phyloP scores from a whole-genome alignment of 2,888 invertebrate species.

The Ophion slaviceki region DNA sequence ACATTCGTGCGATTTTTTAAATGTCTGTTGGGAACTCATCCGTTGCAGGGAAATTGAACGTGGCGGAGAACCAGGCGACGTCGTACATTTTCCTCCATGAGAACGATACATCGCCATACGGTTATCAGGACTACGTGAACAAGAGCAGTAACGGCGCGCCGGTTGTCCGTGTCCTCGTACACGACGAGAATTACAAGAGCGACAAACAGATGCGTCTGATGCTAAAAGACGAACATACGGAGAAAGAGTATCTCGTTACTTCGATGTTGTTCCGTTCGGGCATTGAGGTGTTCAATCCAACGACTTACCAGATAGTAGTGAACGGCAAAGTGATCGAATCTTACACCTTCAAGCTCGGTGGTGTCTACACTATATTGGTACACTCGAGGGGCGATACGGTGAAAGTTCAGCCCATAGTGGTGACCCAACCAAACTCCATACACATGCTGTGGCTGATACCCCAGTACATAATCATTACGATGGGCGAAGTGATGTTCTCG shows the following conservation, averaged over 20 bases:
- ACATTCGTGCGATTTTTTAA: neutral
- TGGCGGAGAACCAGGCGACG: slow-evolving; percentile 55
- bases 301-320: slow-evolving; percentile 82
- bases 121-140: slow-evolving; percentile 74
- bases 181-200: slow-evolving; percentile 57
- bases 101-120: neutral
- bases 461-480: slow-evolving; percentile 96
- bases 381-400: slow-evolving; percentile 77
- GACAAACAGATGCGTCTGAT: slow-evolving; percentile 9
- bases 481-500: slow-evolving; percentile 97
- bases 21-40: neutral
- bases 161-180: slow-evolving; percentile 79
- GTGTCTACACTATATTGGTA: slow-evolving; percentile 87
- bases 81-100: slow-evolving; percentile 67
- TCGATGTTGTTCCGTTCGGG: slow-evolving; percentile 17
- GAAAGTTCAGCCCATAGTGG: slow-evolving; percentile 79
- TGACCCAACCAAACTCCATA: slow-evolving; percentile 89
- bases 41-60: slow-evolving; percentile 23
- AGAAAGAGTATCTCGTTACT: slow-evolving; percentile 2
- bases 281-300: slow-evolving; percentile 79
- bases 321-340: slow-evolving; percentile 78
- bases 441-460: slow-evolving; percentile 95
- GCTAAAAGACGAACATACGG: slow-evolving; percentile 32
- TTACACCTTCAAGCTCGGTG: slow-evolving; percentile 86
- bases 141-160: slow-evolving; percentile 80